These are phyloP conservation scores for Diarsia brunnea DNA, from an alignment of 2,888 invertebrate genomes.

Conservation along the genomic window DNA sequence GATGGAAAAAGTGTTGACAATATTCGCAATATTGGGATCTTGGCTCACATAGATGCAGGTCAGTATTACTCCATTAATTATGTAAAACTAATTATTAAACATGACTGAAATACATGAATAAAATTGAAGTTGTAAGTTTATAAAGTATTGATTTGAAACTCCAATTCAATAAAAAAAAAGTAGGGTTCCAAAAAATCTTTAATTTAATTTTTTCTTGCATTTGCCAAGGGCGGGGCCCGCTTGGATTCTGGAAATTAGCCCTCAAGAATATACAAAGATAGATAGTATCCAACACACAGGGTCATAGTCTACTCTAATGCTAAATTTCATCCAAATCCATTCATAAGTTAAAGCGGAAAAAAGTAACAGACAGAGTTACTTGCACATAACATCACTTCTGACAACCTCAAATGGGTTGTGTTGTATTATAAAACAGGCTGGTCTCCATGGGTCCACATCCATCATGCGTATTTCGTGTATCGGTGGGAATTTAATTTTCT, in stretches of 20 bases:
- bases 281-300: not conserved
- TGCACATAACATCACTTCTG: not conserved
- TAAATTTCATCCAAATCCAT: not conserved
- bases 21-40: conserved; percentile 97
- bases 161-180: not conserved
- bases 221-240: not conserved
- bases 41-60: conserved; percentile 99
- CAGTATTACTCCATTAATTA: conserved; percentile 66
- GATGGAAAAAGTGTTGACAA: conserved; percentile 78
- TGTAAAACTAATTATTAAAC: conserved; percentile 8
- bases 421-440: too few relatives aligned
- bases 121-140: not conserved
- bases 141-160: not conserved
- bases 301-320: not conserved
- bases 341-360: not conserved
- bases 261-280: too few relatives aligned
- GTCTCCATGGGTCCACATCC: too few relatives aligned
- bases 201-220: not conserved
- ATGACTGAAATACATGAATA: not conserved
- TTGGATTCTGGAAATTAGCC: not conserved
- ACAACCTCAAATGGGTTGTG: too few relatives aligned
- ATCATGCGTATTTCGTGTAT: too few relatives aligned
- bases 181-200: not conserved
- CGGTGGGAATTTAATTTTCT: too few relatives aligned
- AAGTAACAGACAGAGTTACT: not conserved